phyloP scores from a whole-genome alignment of 2,888 invertebrate genomes.

The Aspidiotus rigidus region DNA sequence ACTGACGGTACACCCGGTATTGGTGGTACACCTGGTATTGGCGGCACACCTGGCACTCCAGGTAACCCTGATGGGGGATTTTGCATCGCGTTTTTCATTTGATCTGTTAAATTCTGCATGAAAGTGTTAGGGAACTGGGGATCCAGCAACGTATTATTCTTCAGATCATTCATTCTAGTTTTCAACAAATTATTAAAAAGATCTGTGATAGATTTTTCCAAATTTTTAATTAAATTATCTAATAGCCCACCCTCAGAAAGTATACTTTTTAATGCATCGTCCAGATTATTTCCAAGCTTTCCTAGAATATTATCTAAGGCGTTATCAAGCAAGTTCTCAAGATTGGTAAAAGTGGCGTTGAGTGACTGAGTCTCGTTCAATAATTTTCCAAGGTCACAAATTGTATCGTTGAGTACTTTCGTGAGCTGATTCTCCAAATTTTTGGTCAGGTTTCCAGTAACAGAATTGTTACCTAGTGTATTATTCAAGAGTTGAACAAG shows the following conservation, averaged over 20 bases:
- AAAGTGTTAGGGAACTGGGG: not conserved
- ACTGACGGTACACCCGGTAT: too few relatives aligned
- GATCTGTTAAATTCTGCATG: not conserved
- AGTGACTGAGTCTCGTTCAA: slow-evolving; percentile 8
- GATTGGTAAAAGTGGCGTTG: not conserved
- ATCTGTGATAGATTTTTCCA: slow-evolving; percentile 3
- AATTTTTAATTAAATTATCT: not conserved
- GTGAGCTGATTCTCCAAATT: slow-evolving; percentile 4
- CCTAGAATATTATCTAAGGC: not conserved
- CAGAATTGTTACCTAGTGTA: not conserved
- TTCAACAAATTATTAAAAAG: not conserved
- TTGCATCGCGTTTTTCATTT: not conserved
- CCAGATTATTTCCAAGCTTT: not conserved
- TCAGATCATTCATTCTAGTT: not conserved
- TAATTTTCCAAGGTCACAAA: slow-evolving; percentile 13
- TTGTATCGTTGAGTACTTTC: slow-evolving; percentile 3
- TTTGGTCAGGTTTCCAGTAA: not conserved
- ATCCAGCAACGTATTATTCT: not conserved
- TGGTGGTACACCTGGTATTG: too few relatives aligned
- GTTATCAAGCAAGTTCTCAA: slow-evolving; percentile 6
- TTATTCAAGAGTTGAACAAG: not conserved
- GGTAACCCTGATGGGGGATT: too few relatives aligned
- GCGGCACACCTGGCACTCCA: too few relatives aligned
- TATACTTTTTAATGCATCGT: not conserved
- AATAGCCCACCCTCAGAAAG: slow-evolving; percentile 7